Conservation (phyloP, 2,797 vertebrate genomes). For the Lindbergichthys nudifrons region DNA sequence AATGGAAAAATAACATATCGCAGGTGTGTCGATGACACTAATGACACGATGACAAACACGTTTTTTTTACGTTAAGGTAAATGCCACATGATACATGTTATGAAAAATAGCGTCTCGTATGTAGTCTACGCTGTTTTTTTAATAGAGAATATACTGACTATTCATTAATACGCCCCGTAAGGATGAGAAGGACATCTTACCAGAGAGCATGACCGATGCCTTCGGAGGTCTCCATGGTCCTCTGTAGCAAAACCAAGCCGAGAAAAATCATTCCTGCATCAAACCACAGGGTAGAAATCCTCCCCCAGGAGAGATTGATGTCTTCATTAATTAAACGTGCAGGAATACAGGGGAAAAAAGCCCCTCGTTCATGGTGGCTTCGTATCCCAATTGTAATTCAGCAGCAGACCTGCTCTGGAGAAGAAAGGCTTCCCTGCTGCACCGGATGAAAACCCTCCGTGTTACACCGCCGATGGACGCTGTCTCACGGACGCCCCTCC, state of each 20-base stretch:
- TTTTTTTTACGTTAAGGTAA: neutral
- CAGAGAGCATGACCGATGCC: conserved; percentile 77
- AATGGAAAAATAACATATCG: conserved; percentile 38
- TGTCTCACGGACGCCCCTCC: conserved; percentile 65
- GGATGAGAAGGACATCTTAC: conserved; percentile 74
- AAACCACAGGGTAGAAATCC: neutral
- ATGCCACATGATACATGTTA: neutral
- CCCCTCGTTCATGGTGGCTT: conserved; percentile 41
- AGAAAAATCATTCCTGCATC: conserved; percentile 48
- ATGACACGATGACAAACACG: conserved; percentile 29
- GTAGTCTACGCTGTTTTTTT: conserved; percentile 9
- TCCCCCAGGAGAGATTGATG: neutral
- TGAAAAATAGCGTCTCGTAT: neutral
- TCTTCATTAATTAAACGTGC: conserved; percentile 8
- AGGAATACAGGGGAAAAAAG: neutral
- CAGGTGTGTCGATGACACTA: conserved; percentile 64
- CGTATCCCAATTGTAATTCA: conserved; percentile 75
- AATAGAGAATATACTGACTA: neutral
- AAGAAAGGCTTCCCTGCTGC: conserved; percentile 47
- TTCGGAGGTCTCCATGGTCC: conserved; percentile 73
- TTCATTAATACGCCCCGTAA: conserved; percentile 41
- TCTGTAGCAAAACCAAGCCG: conserved; percentile 50
- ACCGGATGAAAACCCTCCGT: conserved; percentile 50
- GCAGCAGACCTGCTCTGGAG: conserved; percentile 48
- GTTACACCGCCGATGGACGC: conserved; percentile 37